phyloP scores from a whole-genome alignment of 2,113 vertebrate genomes.

The Rhinopomastus cyanomelas region DNA sequence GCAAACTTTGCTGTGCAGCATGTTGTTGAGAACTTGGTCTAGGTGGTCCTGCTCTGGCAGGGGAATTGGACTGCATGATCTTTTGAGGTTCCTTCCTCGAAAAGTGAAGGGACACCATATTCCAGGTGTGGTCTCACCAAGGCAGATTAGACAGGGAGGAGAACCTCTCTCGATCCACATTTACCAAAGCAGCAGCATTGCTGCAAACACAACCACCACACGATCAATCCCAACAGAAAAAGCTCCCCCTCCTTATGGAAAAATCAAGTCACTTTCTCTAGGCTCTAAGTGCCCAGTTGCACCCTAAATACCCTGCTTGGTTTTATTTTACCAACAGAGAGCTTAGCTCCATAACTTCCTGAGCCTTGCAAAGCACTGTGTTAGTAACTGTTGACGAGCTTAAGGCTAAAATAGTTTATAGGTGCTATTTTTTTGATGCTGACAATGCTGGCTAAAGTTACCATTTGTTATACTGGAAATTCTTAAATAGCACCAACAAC shows the following conservation, averaged over 20 bases:
- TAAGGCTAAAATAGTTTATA: slow-evolving; percentile 49
- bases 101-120: no score
- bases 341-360: slow-evolving; percentile 20
- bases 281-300: not conserved
- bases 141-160: no score
- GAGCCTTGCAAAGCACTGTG: slow-evolving; percentile 28
- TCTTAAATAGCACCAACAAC: slow-evolving; percentile 20
- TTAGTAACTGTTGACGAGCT: not conserved
- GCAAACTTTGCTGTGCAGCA: slow-evolving; percentile 35
- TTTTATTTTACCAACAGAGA: slow-evolving; percentile 52
- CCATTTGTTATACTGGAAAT: slow-evolving; percentile 8
- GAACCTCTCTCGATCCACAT: no score
- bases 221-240: not conserved
- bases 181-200: no score
- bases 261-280: not conserved
- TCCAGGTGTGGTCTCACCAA: no score
- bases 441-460: slow-evolving; percentile 30
- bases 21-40: not conserved
- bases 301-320: slow-evolving; percentile 25
- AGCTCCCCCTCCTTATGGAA: slow-evolving; percentile 10
- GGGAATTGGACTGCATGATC: no score
- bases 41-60: no score
- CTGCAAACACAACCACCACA: not conserved
- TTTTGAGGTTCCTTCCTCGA: no score
- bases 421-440: not conserved